Conservation (phyloP, 1,140 invertebrate species). For the Dendrolimus kikuchii region DNA sequence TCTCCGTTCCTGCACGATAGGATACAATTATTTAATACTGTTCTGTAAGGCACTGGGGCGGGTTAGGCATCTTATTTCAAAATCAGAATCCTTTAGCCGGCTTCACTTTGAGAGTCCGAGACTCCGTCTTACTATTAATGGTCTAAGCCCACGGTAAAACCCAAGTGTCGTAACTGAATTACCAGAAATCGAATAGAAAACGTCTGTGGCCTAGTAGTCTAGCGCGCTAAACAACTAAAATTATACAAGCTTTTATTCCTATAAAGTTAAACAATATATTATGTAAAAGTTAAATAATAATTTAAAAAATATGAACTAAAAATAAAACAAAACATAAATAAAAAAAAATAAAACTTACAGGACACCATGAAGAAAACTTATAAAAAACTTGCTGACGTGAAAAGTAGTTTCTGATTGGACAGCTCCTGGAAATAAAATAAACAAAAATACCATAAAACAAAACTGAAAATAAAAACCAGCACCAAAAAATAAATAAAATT, state of each 20-base stretch:
- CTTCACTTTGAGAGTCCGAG: too few relatives aligned
- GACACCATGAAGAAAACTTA: slow-evolving; percentile 58
- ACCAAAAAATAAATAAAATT: slow-evolving; percentile 2
- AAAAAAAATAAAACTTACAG: slow-evolving; percentile 53
- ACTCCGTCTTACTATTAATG: too few relatives aligned
- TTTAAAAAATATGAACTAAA: slow-evolving; percentile 15
- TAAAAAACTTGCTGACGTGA: slow-evolving; percentile 27
- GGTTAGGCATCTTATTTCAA: too few relatives aligned
- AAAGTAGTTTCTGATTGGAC: slow-evolving; percentile 21
- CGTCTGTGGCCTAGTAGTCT: too few relatives aligned
- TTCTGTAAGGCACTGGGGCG: too few relatives aligned
- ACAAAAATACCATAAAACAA: slow-evolving; percentile 30
- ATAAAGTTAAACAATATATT: slow-evolving; percentile 1
- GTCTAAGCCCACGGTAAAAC: too few relatives aligned
- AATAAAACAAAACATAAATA: slow-evolving; percentile 19
- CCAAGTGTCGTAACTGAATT: too few relatives aligned
- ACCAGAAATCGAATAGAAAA: too few relatives aligned
- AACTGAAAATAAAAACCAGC: slow-evolving; percentile 17
- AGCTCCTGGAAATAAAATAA: slow-evolving; percentile 52
- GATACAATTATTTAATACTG: too few relatives aligned
- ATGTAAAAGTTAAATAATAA: slow-evolving; percentile 11
- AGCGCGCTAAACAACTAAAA: too few relatives aligned
- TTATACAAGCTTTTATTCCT: background rate
- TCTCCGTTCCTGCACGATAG: too few relatives aligned
- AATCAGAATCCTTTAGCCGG: too few relatives aligned